Conservation (phyloP, 2,113 vertebrate species). For the Fulica atra region DNA sequence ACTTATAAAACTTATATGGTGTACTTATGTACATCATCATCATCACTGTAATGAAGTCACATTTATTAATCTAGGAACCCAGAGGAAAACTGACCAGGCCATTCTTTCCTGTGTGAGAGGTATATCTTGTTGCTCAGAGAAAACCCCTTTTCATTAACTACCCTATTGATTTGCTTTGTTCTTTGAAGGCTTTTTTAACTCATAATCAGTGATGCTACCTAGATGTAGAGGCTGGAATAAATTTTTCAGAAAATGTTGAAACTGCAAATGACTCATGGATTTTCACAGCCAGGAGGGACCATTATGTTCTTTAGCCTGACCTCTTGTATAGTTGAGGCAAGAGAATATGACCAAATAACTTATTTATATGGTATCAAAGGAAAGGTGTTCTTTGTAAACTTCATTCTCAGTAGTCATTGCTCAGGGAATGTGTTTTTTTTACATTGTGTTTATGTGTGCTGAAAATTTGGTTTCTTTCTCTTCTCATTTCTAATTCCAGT, state of each 20-base stretch:
- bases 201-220: not conserved
- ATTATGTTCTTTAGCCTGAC: not conserved
- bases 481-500: not conserved
- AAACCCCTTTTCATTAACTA: not conserved
- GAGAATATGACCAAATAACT: not conserved
- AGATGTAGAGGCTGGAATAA: not conserved
- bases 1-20: too few relatives aligned
- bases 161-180: constrained; percentile 2
- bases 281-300: not conserved
- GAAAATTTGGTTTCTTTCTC: not conserved
- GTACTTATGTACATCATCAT: not conserved
- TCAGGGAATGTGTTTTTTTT: not conserved
- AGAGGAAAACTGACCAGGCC: not conserved
- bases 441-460: not conserved
- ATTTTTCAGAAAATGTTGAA: not conserved
- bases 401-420: not conserved
- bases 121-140: not conserved
- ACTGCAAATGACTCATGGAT: not conserved
- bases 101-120: not conserved
- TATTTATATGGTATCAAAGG: not conserved
- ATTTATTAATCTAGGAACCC: not conserved
- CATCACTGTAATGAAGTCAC: not conserved
- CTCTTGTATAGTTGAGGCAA: not conserved
- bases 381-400: not conserved
- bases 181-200: not conserved